Evolutionary conservation across 1,140 invertebrate species (phyloP).

Genomic region (Heliothis subflexa): DNA sequence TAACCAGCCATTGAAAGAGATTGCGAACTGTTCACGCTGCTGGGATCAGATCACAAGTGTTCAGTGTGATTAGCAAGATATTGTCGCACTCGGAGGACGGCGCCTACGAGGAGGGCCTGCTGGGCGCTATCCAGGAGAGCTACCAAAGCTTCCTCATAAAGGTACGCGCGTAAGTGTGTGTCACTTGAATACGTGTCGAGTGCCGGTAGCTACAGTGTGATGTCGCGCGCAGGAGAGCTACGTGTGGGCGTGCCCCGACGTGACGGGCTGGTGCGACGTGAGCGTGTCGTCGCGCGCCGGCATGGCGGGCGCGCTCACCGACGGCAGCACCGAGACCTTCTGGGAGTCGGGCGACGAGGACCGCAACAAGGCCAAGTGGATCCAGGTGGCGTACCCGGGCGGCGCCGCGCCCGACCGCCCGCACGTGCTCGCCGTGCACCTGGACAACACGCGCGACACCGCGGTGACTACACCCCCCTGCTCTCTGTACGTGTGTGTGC

Average conservation of each 20-base stretch:
- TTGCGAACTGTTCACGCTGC: constrained; percentile 70
- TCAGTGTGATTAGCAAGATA: constrained; percentile 98
- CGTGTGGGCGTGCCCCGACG: constrained; percentile 77
- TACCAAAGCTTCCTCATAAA: constrained; percentile 71
- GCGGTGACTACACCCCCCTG: constrained; percentile 88
- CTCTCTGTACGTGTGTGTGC: background rate
- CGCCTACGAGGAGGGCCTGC: constrained; percentile 84
- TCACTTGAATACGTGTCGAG: background rate
- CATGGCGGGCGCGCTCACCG: constrained; percentile 96
- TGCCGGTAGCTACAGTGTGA: background rate
- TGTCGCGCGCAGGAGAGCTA: constrained; percentile 62
- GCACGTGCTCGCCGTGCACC: constrained; percentile 93
- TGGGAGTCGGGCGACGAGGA: constrained; percentile 99
- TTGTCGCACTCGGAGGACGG: constrained; percentile 96
- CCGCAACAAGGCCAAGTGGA: constrained; percentile 94
- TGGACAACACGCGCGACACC: constrained; percentile 97
- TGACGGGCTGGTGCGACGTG: constrained; percentile 92
- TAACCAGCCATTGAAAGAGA: too few species aligned
- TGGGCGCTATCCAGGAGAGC: constrained; percentile 84
- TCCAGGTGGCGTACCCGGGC: constrained; percentile 81
- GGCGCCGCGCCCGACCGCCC: constrained; percentile 87
- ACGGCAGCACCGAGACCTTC: constrained; percentile 98
- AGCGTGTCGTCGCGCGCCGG: constrained; percentile 97
- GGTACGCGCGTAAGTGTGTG: constrained; percentile 54
- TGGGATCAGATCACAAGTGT: constrained; percentile 92